Evolutionary conservation across 2,888 invertebrate genomes (phyloP), one percentile per base, ranked within the genome.

Genomic region (Cryptops parisi): DNA sequence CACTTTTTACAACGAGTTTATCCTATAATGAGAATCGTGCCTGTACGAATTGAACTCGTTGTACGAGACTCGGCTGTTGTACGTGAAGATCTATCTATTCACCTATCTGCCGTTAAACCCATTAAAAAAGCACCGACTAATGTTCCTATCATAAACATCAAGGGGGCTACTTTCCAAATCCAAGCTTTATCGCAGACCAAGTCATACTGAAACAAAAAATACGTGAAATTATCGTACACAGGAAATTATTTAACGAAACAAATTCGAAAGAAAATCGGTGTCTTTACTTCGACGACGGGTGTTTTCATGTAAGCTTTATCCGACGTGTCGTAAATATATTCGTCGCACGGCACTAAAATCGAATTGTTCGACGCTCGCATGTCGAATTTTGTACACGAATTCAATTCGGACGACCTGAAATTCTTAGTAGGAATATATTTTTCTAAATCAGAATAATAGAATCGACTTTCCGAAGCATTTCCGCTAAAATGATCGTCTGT

Each of bases 71-170:
- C n/a, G n/a, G n/a, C n/a, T n/a, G n/a, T n/a, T n/a, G n/a, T n/a
- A n/a, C n/a, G n/a, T n/a, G n/a, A n/a, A n/a, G n/a, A n/a, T n/a
- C n/a, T n/a, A n/a, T n/a, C 9, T 46, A 22, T 15, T 25, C 24
- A 50, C 50, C 40, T 40, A n/a, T 50, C 50, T n/a, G 50, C 39
- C 22, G 23, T 24, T 21, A 50, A 4, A 40, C 50, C 50, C 9
- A 40, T 19, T 40, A 50, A 6, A 4, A 50, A 17, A 2, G 50
- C 50, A 23, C 50, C 50, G 3, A 26, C 41, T 22, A 50, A 50
- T 9, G 22, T 50, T 15, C 50, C 50, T 22, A 50, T 23, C 12
- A 21, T 50, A 17, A 50, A 50, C 17, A 23, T 23, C 4, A 50
- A 17, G 12, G 19, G 23, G 9, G 50, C 39, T 4, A 39, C 50